Base-by-base conservation (phyloP, 2,888 invertebrate genomes). In the Macrophya annulata region DNA sequence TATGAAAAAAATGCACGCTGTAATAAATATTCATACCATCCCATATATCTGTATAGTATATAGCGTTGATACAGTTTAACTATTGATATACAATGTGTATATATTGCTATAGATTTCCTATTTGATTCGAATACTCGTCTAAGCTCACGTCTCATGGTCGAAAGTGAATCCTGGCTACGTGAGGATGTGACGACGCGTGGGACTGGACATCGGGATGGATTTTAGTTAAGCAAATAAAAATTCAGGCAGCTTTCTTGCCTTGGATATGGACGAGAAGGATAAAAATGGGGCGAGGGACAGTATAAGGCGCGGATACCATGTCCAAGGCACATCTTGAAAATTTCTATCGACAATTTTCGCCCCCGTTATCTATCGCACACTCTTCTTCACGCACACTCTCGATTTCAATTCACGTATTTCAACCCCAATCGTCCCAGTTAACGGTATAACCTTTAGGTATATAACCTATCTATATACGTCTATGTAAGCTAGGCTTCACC, bases 201-300 rank as follows among this genome's bases (percentile, higher is more conserved):
- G 82, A 87, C 88, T 86, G 91, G 88, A 88, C 89, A 86, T 86
- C 86, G 86, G 86, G 88, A 88, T 86, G 89, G 91, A 91, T 91
- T 91, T 91, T 90, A 91, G 91, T 90, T 91, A 89, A 88, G 90
- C 90, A 91, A 91, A 91, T 90, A 91, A 51, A 85, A 83, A 83
- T 25, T 51, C 71, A 21, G n/a, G 45, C 10, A 40, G 65, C 82
- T 45, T 62, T 62, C 79, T 59, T 59, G 59, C 37, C 40, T 17
- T 10, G 31, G 15, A 79, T n/a, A 59, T 48, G 37, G 17, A 79
- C 55, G 55, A n/a, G 31, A 37, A 31, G 31, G 48, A 55, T 37
- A 9, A n/a, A 77, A 77, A 55, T 17, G 59, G 40, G 37, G 37
- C 43, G 62, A 81, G 81, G 43, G 31, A 31, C 37, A 31, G 43